Evolutionary conservation across 1,140 invertebrate genomes (phyloP).

Genomic region (Ectropis grisescens): DNA sequence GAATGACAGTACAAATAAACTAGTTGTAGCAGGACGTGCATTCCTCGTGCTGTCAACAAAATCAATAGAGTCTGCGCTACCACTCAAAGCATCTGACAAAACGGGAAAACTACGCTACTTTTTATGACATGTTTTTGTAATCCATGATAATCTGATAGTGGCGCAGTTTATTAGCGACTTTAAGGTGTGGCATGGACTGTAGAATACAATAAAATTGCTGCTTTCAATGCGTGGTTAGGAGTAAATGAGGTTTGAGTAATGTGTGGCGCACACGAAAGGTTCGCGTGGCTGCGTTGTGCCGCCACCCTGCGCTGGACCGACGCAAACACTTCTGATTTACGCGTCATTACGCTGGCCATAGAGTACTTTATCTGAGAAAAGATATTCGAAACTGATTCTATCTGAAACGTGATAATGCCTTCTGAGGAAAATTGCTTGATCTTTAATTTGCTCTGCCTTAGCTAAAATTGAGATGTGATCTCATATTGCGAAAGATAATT

Average conservation of each 20-base stretch:
- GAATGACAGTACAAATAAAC: constrained; percentile 35
- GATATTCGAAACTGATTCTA: background rate
- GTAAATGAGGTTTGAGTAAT: constrained; percentile 67
- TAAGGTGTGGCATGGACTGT: no score
- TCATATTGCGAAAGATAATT: no score
- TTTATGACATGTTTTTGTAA: no score
- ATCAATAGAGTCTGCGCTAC: constrained; percentile 63
- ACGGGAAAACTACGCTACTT: no score
- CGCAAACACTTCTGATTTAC: constrained; percentile 7
- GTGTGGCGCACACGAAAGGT: constrained; percentile 41
- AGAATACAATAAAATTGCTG: constrained; percentile 61
- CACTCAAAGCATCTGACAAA: no score
- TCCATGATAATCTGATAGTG: no score
- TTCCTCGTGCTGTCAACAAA: constrained; percentile 43
- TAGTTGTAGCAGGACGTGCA: constrained; percentile 28
- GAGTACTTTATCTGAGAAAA: background rate
- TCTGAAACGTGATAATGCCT: no score
- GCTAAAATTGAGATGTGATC: no score
- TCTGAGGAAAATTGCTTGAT: no score
- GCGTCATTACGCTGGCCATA: background rate
- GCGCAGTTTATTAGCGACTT: no score
- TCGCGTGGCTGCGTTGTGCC: constrained; percentile 38
- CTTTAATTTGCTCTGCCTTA: no score
- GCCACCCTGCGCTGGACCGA: constrained; percentile 17
- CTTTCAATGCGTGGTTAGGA: constrained; percentile 60